Evolutionary conservation across 2,888 invertebrate genomes (phyloP).

Genomic region (Galeopsomyia nigrocyanea): DNA sequence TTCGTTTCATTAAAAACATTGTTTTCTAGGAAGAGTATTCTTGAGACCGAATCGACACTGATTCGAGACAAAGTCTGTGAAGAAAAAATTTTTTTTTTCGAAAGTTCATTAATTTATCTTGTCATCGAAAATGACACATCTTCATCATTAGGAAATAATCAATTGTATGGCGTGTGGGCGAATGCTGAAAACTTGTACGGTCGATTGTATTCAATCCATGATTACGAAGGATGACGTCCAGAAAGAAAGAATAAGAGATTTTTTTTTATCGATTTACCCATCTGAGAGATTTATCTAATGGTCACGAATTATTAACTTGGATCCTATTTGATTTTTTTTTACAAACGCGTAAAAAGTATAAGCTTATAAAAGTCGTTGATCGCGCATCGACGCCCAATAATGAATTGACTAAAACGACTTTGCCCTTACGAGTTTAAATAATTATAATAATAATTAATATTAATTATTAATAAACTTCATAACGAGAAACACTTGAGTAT

Average conservation of each 20-base stretch:
- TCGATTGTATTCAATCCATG: conserved; percentile 6
- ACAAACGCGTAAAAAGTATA: conserved; percentile 34
- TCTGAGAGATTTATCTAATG: conserved; percentile 10
- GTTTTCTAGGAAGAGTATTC: no score
- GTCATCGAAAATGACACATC: conserved; percentile 19
- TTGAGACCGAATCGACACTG: no score
- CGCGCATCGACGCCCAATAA: conserved; percentile 20
- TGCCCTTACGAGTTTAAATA: conserved; percentile 37
- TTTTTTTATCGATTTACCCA: conserved; percentile 25
- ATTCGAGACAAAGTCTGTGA: no score
- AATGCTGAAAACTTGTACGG: neutral
- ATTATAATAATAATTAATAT: conserved; percentile 29
- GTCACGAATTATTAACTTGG: conserved; percentile 17
- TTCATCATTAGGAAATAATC: conserved; percentile 18
- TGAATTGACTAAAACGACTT: conserved; percentile 37
- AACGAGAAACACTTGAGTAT: conserved; percentile 46
- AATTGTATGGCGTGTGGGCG: conserved; percentile 1
- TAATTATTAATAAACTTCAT: conserved; percentile 24
- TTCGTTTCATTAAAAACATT: no score
- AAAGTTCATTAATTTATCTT: conserved; percentile 11
- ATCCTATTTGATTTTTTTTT: conserved; percentile 25
- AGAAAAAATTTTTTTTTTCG: conserved; percentile 22
- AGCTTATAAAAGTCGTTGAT: conserved; percentile 31
- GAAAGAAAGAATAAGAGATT: neutral
- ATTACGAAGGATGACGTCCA: conserved; percentile 13